A percentile compares a stretch with the other conserved stretches of the same genome.
These are phyloP conservation scores for Palaemon carinicauda DNA, from an alignment of 1,140 invertebrate species.

Conservation along the genomic window DNA sequence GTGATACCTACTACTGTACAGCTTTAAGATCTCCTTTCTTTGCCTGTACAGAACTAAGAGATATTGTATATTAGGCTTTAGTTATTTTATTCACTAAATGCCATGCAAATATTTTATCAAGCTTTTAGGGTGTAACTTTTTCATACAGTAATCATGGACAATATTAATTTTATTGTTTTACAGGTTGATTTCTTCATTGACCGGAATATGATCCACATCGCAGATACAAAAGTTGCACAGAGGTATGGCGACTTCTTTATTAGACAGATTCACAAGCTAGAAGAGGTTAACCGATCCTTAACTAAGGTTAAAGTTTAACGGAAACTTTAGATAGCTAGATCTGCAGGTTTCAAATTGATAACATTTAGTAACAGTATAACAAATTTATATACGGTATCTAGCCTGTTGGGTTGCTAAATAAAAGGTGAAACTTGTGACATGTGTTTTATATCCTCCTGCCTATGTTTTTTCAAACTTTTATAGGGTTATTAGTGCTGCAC, in stretches of 20 bases:
- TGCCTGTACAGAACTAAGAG: too few species aligned
- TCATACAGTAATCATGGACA: background rate
- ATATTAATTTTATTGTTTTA: background rate
- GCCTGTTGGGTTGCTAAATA: too few species aligned
- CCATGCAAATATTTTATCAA: background rate
- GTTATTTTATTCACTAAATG: too few species aligned
- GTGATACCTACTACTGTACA: too few species aligned
- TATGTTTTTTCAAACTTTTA: too few species aligned
- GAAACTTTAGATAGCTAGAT: background rate
- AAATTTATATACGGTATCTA: background rate
- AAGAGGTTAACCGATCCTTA: constrained; percentile 88
- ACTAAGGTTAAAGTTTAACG: constrained; percentile 78
- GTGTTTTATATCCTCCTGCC: too few species aligned
- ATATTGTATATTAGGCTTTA: too few species aligned
- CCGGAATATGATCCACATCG: constrained; percentile 99
- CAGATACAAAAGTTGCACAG: constrained; percentile 98
- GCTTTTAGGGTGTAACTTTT: background rate
- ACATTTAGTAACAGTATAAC: background rate
- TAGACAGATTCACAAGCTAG: constrained; percentile 96
- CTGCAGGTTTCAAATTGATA: background rate
- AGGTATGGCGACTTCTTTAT: constrained; percentile 99
- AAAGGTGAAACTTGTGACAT: too few species aligned
- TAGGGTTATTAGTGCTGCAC: too few species aligned
- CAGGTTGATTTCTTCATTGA: constrained; percentile 99
- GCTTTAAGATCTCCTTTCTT: too few species aligned